Percentiles rank a stretch among this genome's conserved stretches.
Conservation (phyloP, 2,797 vertebrate species). For the Ataeniobius toweri region DNA sequence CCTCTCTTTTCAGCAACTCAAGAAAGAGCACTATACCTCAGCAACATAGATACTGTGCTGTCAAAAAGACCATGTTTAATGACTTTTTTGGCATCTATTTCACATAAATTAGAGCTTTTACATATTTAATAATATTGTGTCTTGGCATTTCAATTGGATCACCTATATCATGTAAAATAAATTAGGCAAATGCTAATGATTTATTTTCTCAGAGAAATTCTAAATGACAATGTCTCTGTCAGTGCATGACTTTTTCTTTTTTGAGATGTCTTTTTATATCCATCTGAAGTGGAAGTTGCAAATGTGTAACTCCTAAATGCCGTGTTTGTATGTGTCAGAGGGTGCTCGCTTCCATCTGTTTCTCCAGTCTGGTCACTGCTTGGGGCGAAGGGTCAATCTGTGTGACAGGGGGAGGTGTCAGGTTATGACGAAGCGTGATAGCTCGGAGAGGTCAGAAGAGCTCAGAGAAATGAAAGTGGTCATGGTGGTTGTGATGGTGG, state of each 20-base stretch:
- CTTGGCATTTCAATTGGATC: conserved; percentile 10
- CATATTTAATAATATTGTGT: conserved; percentile 17
- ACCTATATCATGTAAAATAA: conserved; percentile 9
- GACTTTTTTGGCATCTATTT: conserved; percentile 49
- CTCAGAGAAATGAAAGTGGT: conserved; percentile 42
- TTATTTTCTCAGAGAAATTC: conserved; percentile 4
- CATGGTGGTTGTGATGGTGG: conserved; percentile 20
- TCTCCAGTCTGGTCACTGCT: conserved; percentile 58
- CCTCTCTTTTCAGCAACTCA: conserved; percentile 67
- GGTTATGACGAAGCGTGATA: conserved; percentile 55
- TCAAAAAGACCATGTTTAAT: conserved; percentile 52
- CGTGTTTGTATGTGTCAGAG: conserved; percentile 34
- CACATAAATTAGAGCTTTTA: conserved; percentile 40
- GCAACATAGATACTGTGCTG: conserved; percentile 58
- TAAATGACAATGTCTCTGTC: conserved; percentile 1
- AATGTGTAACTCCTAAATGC: conserved; percentile 14
- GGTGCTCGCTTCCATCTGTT: conserved; percentile 56
- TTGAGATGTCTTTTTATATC: conserved; percentile 1
- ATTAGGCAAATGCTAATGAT: conserved; percentile 5
- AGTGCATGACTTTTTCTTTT: conserved; percentile 2
- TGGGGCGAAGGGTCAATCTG: conserved; percentile 65
- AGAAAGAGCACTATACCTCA: conserved; percentile 45
- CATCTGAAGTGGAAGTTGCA: conserved; percentile 10
- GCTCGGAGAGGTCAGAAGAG: conserved; percentile 46
- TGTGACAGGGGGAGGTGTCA: conserved; percentile 65